Evolutionary conservation across 2,797 vertebrate genomes (phyloP).

Genomic region (Taeniopygia guttata): DNA sequence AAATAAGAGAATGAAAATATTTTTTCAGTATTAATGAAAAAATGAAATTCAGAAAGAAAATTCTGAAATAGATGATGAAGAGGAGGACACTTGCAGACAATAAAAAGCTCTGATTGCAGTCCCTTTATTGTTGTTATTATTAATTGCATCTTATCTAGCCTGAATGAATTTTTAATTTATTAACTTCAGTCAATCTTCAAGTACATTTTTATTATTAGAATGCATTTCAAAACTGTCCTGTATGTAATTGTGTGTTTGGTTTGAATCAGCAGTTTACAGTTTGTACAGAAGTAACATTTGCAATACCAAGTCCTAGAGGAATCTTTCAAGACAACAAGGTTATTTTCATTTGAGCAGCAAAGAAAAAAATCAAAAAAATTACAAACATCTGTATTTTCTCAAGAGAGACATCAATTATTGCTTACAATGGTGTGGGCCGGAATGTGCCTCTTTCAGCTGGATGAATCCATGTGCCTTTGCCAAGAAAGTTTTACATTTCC

Average conservation of each 20-base stretch:
- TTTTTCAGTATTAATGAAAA: not conserved
- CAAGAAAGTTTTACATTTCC: constrained; percentile 68
- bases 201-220: constrained; percentile 20
- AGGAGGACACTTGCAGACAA: not conserved
- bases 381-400: constrained; percentile 67
- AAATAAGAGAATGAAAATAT: not conserved
- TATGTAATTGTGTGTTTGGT: not conserved
- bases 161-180: not conserved
- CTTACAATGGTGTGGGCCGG: constrained; percentile 39
- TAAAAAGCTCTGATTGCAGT: not conserved
- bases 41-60: not conserved
- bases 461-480: constrained; percentile 41
- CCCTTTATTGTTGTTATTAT: not conserved
- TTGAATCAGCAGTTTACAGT: constrained; percentile 50
- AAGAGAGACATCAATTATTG: constrained; percentile 34
- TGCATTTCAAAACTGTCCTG: not conserved
- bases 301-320: constrained; percentile 22
- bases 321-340: constrained; percentile 46
- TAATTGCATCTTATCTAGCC: not conserved
- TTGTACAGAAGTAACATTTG: constrained; percentile 59
- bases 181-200: not conserved
- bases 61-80: not conserved
- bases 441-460: constrained; percentile 61
- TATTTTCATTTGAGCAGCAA: constrained; percentile 27
- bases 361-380: constrained; percentile 40